These are phyloP conservation scores for Plemyria rubiginata DNA, from an alignment of 2,888 invertebrate species.

Conservation along the genomic window DNA sequence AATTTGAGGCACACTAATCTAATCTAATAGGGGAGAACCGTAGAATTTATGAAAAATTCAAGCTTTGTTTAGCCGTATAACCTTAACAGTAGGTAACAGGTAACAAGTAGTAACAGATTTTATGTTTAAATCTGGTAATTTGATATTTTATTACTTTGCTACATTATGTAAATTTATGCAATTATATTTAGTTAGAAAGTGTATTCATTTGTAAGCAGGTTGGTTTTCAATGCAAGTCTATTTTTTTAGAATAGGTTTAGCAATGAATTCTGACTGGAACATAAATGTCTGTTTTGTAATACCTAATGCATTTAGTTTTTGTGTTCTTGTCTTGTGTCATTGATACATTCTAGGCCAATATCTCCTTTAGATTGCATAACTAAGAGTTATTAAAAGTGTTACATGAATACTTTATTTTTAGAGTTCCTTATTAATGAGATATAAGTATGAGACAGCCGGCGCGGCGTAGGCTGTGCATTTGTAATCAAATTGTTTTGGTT, in stretches of 20 bases:
- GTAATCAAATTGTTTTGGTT: too few species aligned
- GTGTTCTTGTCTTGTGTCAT: not conserved
- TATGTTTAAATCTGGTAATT: not conserved
- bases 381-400: not conserved
- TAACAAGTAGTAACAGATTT: not conserved
- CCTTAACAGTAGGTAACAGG: too few species aligned
- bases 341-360: not conserved
- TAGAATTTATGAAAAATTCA: too few species aligned
- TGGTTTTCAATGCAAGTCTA: not conserved
- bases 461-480: too few species aligned
- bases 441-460: too few species aligned
- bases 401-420: not conserved
- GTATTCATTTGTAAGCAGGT: not conserved
- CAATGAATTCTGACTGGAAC: conserved; percentile 1
- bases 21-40: too few species aligned
- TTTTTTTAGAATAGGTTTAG: not conserved
- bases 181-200: not conserved
- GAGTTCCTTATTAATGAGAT: too few species aligned
- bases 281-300: conserved; percentile 1
- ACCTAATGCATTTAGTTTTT: not conserved
- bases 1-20: too few species aligned
- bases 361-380: not conserved
- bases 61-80: too few species aligned
- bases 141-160: not conserved
- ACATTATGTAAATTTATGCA: not conserved